These are phyloP conservation scores for Gadus chalcogrammus DNA, from an alignment of 2,113 vertebrate genomes.

Conservation along the genomic window DNA sequence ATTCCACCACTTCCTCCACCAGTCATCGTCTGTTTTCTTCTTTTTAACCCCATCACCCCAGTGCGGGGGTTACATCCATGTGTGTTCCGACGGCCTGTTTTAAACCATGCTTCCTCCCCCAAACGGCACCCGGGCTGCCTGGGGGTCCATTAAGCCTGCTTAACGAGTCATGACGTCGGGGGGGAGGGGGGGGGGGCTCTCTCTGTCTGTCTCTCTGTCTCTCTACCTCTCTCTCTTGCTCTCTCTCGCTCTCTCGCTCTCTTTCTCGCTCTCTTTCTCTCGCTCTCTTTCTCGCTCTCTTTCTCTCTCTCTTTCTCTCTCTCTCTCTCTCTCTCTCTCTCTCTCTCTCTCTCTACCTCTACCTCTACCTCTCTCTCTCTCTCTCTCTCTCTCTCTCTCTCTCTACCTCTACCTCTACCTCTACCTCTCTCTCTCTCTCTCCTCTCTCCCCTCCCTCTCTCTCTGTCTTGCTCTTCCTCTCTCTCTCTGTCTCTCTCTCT, in stretches of 20 bases:
- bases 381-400: neutral
- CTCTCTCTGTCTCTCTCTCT: neutral
- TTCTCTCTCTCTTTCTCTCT: neutral
- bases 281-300: too few species aligned
- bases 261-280: neutral
- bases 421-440: neutral
- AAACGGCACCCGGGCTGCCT: slow-evolving; percentile 36
- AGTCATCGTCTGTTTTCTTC: slow-evolving; percentile 25
- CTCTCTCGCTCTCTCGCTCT: neutral
- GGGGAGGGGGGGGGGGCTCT: slow-evolving; percentile 31
- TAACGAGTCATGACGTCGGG: slow-evolving; percentile 53
- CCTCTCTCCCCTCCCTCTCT: too few species aligned
- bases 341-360: neutral
- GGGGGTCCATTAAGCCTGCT: slow-evolving; percentile 10
- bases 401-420: neutral
- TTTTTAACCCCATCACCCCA: slow-evolving; percentile 30
- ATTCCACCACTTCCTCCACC: slow-evolving; percentile 24
- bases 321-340: neutral
- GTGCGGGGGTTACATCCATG: slow-evolving; percentile 5
- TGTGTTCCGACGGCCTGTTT: neutral
- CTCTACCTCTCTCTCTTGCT: neutral
- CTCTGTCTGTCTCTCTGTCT: too few species aligned
- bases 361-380: neutral
- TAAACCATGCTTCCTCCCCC: slow-evolving; percentile 36
- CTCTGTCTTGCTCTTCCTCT: too few species aligned